Evolutionary conservation across 2,888 invertebrate genomes (phyloP), one percentile per base, ranked within the genome.

Genomic region (Clanis bilineata): DNA sequence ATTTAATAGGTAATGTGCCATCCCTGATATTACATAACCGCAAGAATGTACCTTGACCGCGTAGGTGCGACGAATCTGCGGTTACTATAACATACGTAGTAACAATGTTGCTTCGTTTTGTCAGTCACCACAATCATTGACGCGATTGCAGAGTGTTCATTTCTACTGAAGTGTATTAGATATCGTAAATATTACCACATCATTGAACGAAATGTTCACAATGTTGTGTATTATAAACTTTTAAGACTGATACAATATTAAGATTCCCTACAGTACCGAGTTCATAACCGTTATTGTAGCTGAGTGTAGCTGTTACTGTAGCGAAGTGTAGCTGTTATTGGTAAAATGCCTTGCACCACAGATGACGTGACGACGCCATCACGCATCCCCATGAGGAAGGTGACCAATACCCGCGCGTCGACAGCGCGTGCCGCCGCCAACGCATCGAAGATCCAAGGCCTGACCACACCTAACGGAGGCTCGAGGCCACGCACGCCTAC

Each of bases 361-460:
- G 96, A 96, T 83, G 96, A 96, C 76, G 95, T 94, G 54, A 79
- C 78, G 56, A 96, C 96, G 47, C 96, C 95, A 64, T 96, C 97
- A 68, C 95, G 97, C 80, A 97, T 97, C 83, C 97, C 97, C 64
- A 93, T 94, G 90, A 93, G 95, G 63, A 94, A 96, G 83, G 93
- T 94, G 56, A 93, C 94, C 25, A 95, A 95, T 62, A 81, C 94
- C 80, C 72, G 87, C 73, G 74, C 94, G 76, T 80, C 93, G 75
- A 77, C 92, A 65, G 91, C 93, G 63, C 82, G 94, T 66, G 93
- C 94, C 67, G 94, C 95, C 36, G 94, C 94, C 36, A 89, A 90
- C n/a, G 94, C 95, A 36, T 93, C 92, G 64, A 93, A 94, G 68
- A 90, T 94, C 9, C 36, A 36, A 12, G 92, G 94, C 62, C 91